Base-by-base conservation (phyloP, 2,113 vertebrate genomes). In the Cyprinus carpio region DNA sequence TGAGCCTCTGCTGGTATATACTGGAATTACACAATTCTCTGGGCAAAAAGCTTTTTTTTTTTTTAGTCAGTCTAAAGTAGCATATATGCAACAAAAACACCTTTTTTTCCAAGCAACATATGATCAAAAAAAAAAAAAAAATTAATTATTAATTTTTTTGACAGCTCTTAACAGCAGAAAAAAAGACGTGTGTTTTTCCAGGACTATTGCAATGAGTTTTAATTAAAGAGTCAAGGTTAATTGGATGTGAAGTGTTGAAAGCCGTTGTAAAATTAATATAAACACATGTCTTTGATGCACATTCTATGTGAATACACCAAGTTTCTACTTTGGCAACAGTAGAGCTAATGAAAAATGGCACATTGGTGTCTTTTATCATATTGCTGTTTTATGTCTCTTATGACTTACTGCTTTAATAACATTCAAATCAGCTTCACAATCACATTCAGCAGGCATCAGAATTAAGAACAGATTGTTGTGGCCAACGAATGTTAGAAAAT, bases 401-500 rank as follows among this genome's bases (percentile, higher is more conserved):
- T 40, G 69, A n/a, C 34, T 72, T 40, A 40, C 37, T 40, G 34
- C 67, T 60, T 60, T 23, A 62, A 62, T 62, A 71, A 71, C 37
- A 20, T 1, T 74, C 37, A 43, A 40, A 46, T 74, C 34, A 23
- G 67, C 29, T 71, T 71, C 29, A 34, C 40, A 13, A 13, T 37
- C 29, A n/a, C 6, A 58, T 37, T 27, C n/a, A 27, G 58, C 13
- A 27, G 34, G 77, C 58, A 16, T 43, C 20, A 25, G 23, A 80
- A 64, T 37, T 34, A 64, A 80, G 56, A 80, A 62, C 34, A 18
- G 77, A 80, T 64, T 25, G 13, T 13, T 80, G 54, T 25, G 34
- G 34, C 34, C 56, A 80, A 43, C 13, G 0, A 80, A 80, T 80
- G 56, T 43, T 43, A 62, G 34, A 64, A 67, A 81, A 46, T 65